Base-by-base conservation (phyloP, 2,888 invertebrate genomes). In the Cephus sareptanus region DNA sequence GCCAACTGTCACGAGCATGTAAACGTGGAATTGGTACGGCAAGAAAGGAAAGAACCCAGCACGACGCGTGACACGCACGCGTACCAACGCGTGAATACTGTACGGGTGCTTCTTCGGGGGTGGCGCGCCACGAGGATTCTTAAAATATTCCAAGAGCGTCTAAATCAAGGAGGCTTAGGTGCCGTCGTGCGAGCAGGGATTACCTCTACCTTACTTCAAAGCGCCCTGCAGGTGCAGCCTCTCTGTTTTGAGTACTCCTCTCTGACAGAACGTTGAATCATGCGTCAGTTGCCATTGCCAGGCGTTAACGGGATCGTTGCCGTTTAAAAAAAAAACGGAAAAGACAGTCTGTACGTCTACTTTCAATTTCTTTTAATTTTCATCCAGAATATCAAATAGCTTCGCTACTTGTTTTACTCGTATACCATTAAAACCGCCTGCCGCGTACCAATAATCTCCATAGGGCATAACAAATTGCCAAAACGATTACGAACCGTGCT, bases 121-220 rank as follows among this genome's bases (percentile, higher is more conserved):
- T 85, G 85, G 83, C 77, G 87, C 87, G 85, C 77, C 76, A 88
- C 85, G 89, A 87, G 88, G 88, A 90, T 89, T 91, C 91, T 91
- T 90, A 91, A 91, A 91, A 91, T 91, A 91, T 89, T 90, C 90
- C 86, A 85, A 86, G 87, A 89, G 90, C 90, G 88, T 90, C 91
- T 91, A 91, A 91, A 91, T 91, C 91, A 91, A 88, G 90, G 83
- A 87, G 90, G 90, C 90, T 91, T 91, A 91, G n/a, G 78, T 83
- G 86, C 86, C 90, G 90, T 90, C 89, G 89, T 87, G 87, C 89
- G 86, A 87, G 87, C 87, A 86, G 90, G 90, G 90, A 91, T 91
- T 91, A 91, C 89, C 88, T 56, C 56, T 88, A 88, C 89, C 89
- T 90, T 89, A 89, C 89, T 91, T 91, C 90, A 91, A 91, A 90